Conservation (phyloP, 2,113 vertebrate genomes). For the Synodontis membranacea region DNA sequence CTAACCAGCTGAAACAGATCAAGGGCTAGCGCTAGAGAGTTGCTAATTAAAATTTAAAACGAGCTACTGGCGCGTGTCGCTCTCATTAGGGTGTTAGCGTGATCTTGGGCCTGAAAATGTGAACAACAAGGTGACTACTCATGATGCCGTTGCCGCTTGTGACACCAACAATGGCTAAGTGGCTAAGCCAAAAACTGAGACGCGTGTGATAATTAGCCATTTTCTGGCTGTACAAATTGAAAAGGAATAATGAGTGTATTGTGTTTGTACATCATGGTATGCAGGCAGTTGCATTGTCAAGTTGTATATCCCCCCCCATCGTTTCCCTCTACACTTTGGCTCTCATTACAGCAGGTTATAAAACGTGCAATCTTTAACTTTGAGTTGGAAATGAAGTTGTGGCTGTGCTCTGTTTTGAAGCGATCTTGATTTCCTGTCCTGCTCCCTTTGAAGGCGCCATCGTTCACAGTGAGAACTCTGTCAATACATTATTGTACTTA, state of each 20-base stretch:
- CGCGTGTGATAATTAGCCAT: slow-evolving; percentile 1
- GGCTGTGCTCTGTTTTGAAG: not conserved
- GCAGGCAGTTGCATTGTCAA: not conserved
- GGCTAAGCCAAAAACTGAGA: not conserved
- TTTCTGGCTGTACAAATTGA: not conserved
- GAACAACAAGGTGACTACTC: slow-evolving; percentile 37
- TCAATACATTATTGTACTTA: too few relatives aligned
- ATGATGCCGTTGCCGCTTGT: not conserved
- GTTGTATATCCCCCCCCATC: not conserved
- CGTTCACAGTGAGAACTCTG: not conserved
- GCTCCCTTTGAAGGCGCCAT: not conserved
- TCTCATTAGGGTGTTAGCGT: slow-evolving; percentile 30
- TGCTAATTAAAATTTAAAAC: slow-evolving; percentile 43
- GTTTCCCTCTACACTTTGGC: not conserved
- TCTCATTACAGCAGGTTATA: not conserved
- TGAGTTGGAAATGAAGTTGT: not conserved
- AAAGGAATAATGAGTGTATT: not conserved
- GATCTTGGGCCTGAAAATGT: slow-evolving; percentile 34
- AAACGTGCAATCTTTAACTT: not conserved
- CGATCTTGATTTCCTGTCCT: not conserved
- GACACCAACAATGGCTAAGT: slow-evolving; percentile 22
- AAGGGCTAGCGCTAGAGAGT: slow-evolving; percentile 31
- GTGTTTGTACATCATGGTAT: too few relatives aligned
- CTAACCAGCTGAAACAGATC: slow-evolving; percentile 46
- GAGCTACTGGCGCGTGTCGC: slow-evolving; percentile 12